Evolutionary conservation across 2,113 vertebrate genomes (phyloP), one percentile per base, ranked within the genome.

Genomic region (Helogale parvula): DNA sequence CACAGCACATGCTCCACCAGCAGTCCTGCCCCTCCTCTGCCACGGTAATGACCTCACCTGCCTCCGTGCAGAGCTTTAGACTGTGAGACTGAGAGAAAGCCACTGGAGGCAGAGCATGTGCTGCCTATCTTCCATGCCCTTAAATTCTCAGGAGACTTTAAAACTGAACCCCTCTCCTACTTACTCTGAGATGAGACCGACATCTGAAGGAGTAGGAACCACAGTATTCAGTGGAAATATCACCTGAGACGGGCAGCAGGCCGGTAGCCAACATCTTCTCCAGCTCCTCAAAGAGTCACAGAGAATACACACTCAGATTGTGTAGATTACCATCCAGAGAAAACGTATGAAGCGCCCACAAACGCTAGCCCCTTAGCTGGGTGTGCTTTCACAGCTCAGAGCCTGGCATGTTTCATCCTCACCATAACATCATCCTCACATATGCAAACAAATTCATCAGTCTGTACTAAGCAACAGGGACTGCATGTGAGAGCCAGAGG

Each of bases 1-100:
- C 15, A 29, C 0, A 1, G 65, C 23, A 33, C 35, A 11, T 7
- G 9, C 65, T 52, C 71, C 47, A 0, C n/a, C 15, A 3, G 69
- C 11, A 3, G 47, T 41, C 14, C n/a, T 41, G 21, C 7, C 69
- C 68, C 63, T 52, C n/a, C 27, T 52, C 47, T 2, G 27, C 52
- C 31, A 21, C 5, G 19, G 60, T 57, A 16, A 57, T 7, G 50
- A 57, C 17, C 0, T 47, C 4, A 2, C 35, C 69, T 63, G 23
- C 31, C 68, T 38, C n/a, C 69, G 14, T 23, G n/a, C 57, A 31
- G 31, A 41, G 35, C 29, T 4, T 54, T 38, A 27, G 29, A 2
- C 31, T 19, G 17, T 14, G 29, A 90, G 65, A 12, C 47, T 27
- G n/a, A 66, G 16, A 63, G 31, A 69, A 63, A 8, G 29, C 12